Evolutionary conservation across 1,140 invertebrate species (phyloP).

Genomic region (Eumeta japonica): DNA sequence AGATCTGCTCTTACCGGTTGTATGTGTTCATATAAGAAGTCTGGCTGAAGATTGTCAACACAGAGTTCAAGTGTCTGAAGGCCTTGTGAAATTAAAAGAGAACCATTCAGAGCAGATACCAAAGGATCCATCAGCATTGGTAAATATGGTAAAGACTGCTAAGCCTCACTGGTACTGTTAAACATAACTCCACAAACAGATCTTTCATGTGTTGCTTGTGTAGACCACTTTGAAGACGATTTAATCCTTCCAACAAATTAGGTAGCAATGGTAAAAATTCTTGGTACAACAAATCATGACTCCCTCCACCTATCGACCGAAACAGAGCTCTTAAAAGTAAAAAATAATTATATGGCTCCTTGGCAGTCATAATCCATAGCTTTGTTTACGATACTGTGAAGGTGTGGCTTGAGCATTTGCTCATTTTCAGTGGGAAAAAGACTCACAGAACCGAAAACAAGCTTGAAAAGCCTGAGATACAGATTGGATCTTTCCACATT

Average conservation of each 20-base stretch:
- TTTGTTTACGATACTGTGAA: slow-evolving; percentile 94
- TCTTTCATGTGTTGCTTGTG: slow-evolving; percentile 99
- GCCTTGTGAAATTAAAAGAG: slow-evolving; percentile 91
- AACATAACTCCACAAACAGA: slow-evolving; percentile 95
- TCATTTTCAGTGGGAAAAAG: slow-evolving; percentile 95
- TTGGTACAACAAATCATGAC: slow-evolving; percentile 95
- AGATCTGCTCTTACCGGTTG: slow-evolving; percentile 95
- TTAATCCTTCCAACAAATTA: slow-evolving; percentile 92
- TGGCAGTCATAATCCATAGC: slow-evolving; percentile 97
- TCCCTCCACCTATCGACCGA: slow-evolving; percentile 96
- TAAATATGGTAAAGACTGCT: slow-evolving; percentile 95
- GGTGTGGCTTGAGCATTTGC: slow-evolving; percentile 93
- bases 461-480: slow-evolving; percentile 92
- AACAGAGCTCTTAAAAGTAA: slow-evolving; percentile 78
- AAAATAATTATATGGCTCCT: slow-evolving; percentile 98
- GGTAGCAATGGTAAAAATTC: slow-evolving; percentile 96
- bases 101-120: slow-evolving; percentile 95
- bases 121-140: slow-evolving; percentile 99
- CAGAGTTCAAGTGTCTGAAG: slow-evolving; percentile 93
- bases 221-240: slow-evolving; percentile 91
- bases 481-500: slow-evolving; percentile 92
- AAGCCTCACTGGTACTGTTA: slow-evolving; percentile 95
- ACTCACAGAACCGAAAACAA: slow-evolving; percentile 96
- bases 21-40: slow-evolving; percentile 98
- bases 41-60: slow-evolving; percentile 97